Conservation (phyloP, 2,797 vertebrate genomes). For the Sebastes nivosus region DNA sequence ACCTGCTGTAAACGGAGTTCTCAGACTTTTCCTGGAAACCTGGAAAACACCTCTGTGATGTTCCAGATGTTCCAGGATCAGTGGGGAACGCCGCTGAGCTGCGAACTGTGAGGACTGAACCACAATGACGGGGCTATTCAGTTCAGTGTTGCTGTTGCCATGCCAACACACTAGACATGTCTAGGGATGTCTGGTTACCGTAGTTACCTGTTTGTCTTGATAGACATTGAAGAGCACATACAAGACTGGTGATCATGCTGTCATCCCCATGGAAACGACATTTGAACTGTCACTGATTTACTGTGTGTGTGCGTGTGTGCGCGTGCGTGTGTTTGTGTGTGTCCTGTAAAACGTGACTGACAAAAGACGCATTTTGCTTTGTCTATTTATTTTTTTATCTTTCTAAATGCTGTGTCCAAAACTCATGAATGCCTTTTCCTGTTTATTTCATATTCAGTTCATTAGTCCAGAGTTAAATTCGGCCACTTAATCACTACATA, state of each 20-base stretch:
- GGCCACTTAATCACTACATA: no score
- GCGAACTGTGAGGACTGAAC: not conserved
- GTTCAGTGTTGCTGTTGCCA: not conserved
- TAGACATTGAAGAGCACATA: not conserved
- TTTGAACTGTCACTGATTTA: constrained; percentile 25
- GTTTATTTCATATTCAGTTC: no score
- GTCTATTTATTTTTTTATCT: no score
- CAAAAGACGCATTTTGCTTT: no score
- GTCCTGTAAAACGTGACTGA: no score
- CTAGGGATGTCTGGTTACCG: constrained; percentile 21
- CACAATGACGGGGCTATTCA: not conserved
- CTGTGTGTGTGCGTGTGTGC: not conserved
- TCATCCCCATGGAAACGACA: constrained; percentile 49
- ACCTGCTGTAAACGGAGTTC: not conserved
- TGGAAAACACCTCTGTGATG: not conserved
- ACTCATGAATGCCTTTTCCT: no score
- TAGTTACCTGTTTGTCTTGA: constrained; percentile 32
- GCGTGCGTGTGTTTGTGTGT: not conserved
- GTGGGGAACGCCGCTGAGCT: not conserved
- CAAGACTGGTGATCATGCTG: constrained; percentile 2
- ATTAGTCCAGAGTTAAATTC: no score
- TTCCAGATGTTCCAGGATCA: not conserved
- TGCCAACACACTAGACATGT: not conserved
- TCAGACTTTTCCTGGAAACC: not conserved
- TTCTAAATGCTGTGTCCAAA: no score